Conservation (phyloP, 2,888 invertebrate genomes). For the Parnassius smintheus region DNA sequence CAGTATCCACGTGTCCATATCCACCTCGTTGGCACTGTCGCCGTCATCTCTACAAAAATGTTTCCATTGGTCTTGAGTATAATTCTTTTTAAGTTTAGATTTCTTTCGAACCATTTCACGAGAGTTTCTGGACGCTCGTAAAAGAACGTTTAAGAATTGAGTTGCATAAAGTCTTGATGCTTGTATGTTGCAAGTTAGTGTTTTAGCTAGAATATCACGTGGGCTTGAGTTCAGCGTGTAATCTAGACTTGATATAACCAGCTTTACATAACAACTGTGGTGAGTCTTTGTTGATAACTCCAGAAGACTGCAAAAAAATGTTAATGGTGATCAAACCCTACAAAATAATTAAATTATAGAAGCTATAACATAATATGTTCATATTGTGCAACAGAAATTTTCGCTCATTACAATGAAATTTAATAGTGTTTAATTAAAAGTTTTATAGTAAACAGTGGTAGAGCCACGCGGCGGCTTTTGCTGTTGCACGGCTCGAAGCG, state of each 20-base stretch:
- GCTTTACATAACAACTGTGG: constrained; percentile 95
- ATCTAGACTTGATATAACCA: constrained; percentile 95
- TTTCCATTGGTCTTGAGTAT: constrained; percentile 54
- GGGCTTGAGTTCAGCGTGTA: constrained; percentile 89
- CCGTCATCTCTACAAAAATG: constrained; percentile 49
- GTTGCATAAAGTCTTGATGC: constrained; percentile 90
- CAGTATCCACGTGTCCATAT: constrained; percentile 93
- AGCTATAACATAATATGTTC: too few relatives aligned
- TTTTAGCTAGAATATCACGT: constrained; percentile 83
- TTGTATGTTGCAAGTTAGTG: constrained; percentile 80
- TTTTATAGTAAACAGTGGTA: too few relatives aligned
- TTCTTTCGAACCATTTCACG: constrained; percentile 67
- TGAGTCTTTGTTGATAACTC: constrained; percentile 90
- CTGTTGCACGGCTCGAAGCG: too few relatives aligned
- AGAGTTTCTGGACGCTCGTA: constrained; percentile 84
- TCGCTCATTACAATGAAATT: too few relatives aligned
- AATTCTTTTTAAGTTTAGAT: constrained; percentile 63
- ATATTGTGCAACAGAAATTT: too few relatives aligned
- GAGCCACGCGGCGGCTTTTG: too few relatives aligned
- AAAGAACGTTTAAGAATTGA: constrained; percentile 92
- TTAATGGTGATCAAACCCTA: too few relatives aligned
- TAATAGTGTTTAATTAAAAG: too few relatives aligned
- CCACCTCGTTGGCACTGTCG: constrained; percentile 58
- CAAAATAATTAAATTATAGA: too few relatives aligned
- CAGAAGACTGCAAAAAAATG: constrained; percentile 81